Base-by-base conservation (phyloP, 2,797 vertebrate species). In the Huso huso region DNA sequence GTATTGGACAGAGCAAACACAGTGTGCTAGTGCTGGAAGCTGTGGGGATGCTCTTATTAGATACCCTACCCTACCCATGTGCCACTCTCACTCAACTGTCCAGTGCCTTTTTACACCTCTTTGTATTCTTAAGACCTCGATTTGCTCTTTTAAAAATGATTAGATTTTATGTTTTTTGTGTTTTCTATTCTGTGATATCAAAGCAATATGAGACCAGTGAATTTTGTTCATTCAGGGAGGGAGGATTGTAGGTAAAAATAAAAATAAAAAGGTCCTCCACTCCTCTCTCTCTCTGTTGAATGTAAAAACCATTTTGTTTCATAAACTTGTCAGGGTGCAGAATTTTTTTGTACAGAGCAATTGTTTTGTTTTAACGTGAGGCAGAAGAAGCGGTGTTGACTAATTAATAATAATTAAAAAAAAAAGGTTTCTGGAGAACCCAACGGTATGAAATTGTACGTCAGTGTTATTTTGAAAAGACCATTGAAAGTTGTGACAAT, bases 71-170 rank as follows among this genome's bases (percentile, higher is more conserved):
- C 18, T 15, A 81, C 74, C 74, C 66, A 75, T 64, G 81, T 84
- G 83, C 81, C 82, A 83, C 76, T 62, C 73, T 86, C 7, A 55
- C 76, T 78, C 63, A 55, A 77, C 67, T 86, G 84, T 86, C 85
- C 81, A 87, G 89, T 91, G 89, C 89, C 89, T 91, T 91, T 85
- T 79, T 69, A 63, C 66, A 75, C 75, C 62, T 69, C 76, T 66
- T 58, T 76, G 49, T 6, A 63, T 64, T 77, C 7, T 60, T 61
- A 62, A 71, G 67, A 61, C 49, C 48, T 72, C 66, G 69, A 12
- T 61, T 62, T 58, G 64, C 76, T 70, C 66, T 37, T 69, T 72
- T 78, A 61, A 51, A 66, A 49, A 66, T 69, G 63, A 52, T 61
- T 37, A 37, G 23, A 37, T 8, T 18, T 60, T 49, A 15, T 10